Evolutionary conservation across 2,113 vertebrate genomes (phyloP), one percentile per base, ranked within the genome.

Genomic region (Accipiter cooperii): DNA sequence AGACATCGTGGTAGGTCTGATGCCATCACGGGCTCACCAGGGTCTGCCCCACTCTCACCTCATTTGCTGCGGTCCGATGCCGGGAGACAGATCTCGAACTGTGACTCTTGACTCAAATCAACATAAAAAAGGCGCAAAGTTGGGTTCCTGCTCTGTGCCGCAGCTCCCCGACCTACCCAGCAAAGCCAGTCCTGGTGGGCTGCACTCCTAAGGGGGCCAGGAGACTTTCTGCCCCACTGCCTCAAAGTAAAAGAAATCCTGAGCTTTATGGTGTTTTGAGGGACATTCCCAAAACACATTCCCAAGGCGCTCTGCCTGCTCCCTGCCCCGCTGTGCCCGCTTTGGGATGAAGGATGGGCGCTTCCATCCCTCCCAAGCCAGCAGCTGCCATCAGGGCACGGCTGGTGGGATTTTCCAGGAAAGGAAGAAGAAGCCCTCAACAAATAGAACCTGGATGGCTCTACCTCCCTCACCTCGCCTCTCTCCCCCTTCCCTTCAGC

Each of bases 151-250:
- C 33, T 49, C 42, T 13, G 42, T 42, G 46, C 36, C 1, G 0
- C 55, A 9, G 34, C 8, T 57, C 52, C 49, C 26, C 1, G 1
- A 26, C 51, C 9, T 12, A 8, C 54, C 1, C 0, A 60, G 52
- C n/a, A 47, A 12, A 31, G 10, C 31, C 18, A 0, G 8, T 4
- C 9, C 28, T 19, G 63, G 17, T 3, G 28, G 14, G 26, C n/a
- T 46, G 13, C n/a, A 1, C 46, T 51, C 49, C 60, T 2, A 14
- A 6, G 14, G 42, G 60, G 19, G 5, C 44, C 71, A 3, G 5
- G 10, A 8, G 13, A 24, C 83, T 40, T 80, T 52, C 77, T 66
- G 13, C 7, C 29, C 26, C 46, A 20, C 16, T 31, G n/a, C 54
- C 74, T 20, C 15, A 7, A 36, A 65, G 26, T 0, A 38, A 42